Evolutionary conservation across 2,797 vertebrate genomes (phyloP), one percentile per base, ranked within the genome.

Genomic region (Channa striata): DNA sequence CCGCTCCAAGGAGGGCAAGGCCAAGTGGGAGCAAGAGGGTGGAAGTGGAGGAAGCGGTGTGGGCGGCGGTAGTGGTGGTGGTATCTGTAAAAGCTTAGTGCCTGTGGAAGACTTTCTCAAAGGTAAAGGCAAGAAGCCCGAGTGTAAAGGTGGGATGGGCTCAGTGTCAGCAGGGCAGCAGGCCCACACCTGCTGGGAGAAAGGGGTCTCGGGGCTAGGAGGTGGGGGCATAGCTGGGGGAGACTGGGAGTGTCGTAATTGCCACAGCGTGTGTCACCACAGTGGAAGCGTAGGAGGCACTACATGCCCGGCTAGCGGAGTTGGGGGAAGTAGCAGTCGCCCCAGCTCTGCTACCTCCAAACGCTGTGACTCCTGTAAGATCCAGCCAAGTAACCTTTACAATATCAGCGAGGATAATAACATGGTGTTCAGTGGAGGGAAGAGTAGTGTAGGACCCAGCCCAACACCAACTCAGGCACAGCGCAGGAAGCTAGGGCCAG

Each of bases 331-430:
- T 47, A 79, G 75, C 69, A 94, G 93, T 72, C 93, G 95, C 48
- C 95, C 95, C 68, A 94, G 86, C 84, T 95, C 95, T 1, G 94
- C 94, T 62, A 71, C 95, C 68, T 96, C 96, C 93, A 98, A 98
- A 82, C 95, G 97, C 49, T 96, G 97, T 0, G 98, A 99, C 80
- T 97, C 97, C 11, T 97, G 97, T 92, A 99, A 98, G 94, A 97
- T 99, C 66, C 95, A 98, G 86, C 95, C 96, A 0, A 96, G 96
- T 74, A 98, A 98, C 89, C 94, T 99, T 67, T 99, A 99, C 2
- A 97, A 99, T 93, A 99, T 99, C 93, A 99, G 97, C 44, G 98
- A 99, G 94, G 98, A 99, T 89, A 97, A 96, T 44, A 91, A 92
- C 92, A 96, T 96, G 2, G 93, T 97, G 77, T 96, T 98, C 82